Conservation (phyloP, 2,888 invertebrate genomes). For the Dorcus parallelipipedus region DNA sequence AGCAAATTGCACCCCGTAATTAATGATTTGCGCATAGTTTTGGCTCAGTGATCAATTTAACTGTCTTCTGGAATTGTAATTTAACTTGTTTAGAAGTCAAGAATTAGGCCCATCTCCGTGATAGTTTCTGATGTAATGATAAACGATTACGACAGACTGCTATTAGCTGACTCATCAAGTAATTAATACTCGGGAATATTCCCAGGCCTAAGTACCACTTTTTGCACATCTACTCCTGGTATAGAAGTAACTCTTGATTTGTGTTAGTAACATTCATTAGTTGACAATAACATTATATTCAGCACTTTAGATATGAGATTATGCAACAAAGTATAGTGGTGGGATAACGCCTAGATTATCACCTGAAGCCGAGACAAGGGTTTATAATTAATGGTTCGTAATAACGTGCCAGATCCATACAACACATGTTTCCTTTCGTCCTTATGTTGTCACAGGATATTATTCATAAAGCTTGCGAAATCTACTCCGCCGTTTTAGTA, state of each 20-base stretch:
- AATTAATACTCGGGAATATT: no score
- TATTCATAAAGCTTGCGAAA: conserved; percentile 19
- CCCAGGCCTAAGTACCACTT: no score
- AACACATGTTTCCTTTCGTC: conserved; percentile 32
- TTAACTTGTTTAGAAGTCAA: conserved; percentile 32
- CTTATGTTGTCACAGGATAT: conserved; percentile 26
- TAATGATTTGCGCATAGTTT: conserved; percentile 45
- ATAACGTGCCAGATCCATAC: conserved; percentile 35
- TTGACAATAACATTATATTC: conserved; percentile 13
- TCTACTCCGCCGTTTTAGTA: conserved; percentile 1
- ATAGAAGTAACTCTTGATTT: no score
- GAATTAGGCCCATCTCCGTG: not conserved
- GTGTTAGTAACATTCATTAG: conserved; percentile 10
- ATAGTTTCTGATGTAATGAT: no score
- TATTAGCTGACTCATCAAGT: no score
- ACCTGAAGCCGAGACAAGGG: conserved; percentile 39
- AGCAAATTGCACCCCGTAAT: conserved; percentile 42
- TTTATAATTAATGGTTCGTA: conserved; percentile 41
- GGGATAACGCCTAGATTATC: conserved; percentile 34
- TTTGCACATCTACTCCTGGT: no score
- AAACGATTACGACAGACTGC: no score
- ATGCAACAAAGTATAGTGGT: conserved; percentile 23
- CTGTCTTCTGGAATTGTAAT: conserved; percentile 39
- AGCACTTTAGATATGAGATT: conserved; percentile 19
- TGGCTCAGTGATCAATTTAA: conserved; percentile 42